These are phyloP conservation scores for Rattus norvegicus DNA, from an alignment of 2,113 vertebrate species.

Conservation along the genomic window GRCr8 NC_086020.1:43530001-43530500, in stretches of 20 bases:
- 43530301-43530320: not conserved
- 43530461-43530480: slow-evolving; percentile 44
- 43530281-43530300: not conserved
- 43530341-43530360: not conserved
- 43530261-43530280: not conserved
- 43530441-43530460: slow-evolving; percentile 52
- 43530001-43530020: not conserved
- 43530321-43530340: not conserved
- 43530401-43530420: slow-evolving; percentile 45
- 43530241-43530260: not conserved
- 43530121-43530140: not conserved
- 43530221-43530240: not conserved
- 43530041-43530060: not conserved
- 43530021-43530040: too few relatives aligned
- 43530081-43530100: not conserved
- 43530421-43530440: slow-evolving; percentile 11
- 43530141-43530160: not conserved
- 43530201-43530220: too few relatives aligned
- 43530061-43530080: not conserved
- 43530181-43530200: not conserved
- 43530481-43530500: not conserved
- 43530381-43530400: slow-evolving; percentile 44
- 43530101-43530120: slow-evolving; percentile 23
- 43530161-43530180: not conserved
- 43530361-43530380: slow-evolving; percentile 53